phyloP scores from a whole-genome alignment of 2,888 invertebrate genomes.

The Ashinkailepas kermadecensis region DNA sequence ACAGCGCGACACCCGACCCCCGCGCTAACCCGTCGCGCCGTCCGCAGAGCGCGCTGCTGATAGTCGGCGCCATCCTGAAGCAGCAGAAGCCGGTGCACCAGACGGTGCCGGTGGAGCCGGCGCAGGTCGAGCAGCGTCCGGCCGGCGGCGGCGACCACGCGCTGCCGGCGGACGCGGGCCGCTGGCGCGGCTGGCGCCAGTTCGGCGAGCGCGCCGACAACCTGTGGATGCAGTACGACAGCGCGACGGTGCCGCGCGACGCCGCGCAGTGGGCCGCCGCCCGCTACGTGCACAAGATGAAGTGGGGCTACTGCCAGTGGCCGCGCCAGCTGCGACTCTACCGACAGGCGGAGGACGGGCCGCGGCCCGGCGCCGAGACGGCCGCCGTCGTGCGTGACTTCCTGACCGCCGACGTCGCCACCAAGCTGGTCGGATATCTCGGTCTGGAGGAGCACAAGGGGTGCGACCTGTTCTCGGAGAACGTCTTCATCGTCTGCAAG shows the following conservation, averaged over 20 bases:
- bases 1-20: too few species aligned
- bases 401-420: conserved; percentile 60
- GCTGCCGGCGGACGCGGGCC: background rate
- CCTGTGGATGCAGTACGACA: conserved; percentile 64
- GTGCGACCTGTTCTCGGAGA: conserved; percentile 65
- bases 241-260: conserved; percentile 51
- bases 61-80: conserved; percentile 56
- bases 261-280: conserved; percentile 66
- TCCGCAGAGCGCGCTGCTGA: conserved; percentile 36
- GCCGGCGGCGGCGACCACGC: background rate
- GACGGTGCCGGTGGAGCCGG: conserved; percentile 54
- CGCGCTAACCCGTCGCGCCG: background rate
- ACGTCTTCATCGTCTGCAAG: conserved; percentile 63
- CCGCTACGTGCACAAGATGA: conserved; percentile 59
- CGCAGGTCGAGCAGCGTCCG: conserved; percentile 32
- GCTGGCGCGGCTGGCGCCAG: conserved; percentile 20
- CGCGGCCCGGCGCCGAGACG: conserved; percentile 41
- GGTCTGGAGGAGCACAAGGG: conserved; percentile 81
- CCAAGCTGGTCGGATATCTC: conserved; percentile 60
- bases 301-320: conserved; percentile 52
- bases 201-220: conserved; percentile 57
- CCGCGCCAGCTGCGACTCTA: conserved; percentile 55
- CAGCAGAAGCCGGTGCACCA: conserved; percentile 62
- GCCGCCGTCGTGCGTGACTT: conserved; percentile 45
- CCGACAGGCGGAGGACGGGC: conserved; percentile 61